Conservation (phyloP, 2,113 vertebrate genomes). For the Nymphicus hollandicus region DNA sequence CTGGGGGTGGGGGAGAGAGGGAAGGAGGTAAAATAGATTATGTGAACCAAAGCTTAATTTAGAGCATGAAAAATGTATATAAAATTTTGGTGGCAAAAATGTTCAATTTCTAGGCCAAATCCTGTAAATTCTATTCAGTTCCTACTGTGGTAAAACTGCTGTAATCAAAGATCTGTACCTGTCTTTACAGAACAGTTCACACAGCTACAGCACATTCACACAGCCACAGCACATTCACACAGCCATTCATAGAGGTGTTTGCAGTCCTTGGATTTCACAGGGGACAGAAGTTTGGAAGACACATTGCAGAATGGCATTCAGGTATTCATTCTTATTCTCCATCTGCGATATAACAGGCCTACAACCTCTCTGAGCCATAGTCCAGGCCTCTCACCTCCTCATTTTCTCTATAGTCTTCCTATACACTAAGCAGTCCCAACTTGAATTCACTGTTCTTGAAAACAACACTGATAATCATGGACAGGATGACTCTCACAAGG, state of each 20-base stretch:
- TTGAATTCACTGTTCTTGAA: background rate
- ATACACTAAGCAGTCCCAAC: background rate
- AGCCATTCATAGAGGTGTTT: background rate
- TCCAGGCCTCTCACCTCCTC: background rate
- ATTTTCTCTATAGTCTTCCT: background rate
- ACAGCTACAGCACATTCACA: background rate
- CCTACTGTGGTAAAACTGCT: background rate
- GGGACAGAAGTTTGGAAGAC: background rate
- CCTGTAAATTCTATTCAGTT: conserved; percentile 4
- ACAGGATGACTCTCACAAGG: background rate
- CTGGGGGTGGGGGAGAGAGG: background rate
- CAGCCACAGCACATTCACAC: background rate
- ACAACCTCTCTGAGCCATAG: background rate
- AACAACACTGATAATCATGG: background rate
- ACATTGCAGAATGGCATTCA: background rate
- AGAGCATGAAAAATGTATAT: conserved; percentile 10
- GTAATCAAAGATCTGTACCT: background rate
- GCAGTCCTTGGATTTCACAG: background rate
- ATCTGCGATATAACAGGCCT: background rate
- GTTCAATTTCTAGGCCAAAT: conserved; percentile 6
- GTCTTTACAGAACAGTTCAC: background rate
- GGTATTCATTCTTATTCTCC: background rate
- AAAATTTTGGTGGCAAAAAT: background rate
- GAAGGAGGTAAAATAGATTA: background rate
- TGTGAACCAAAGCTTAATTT: conserved; percentile 16